Percentiles rank a stretch among this genome's conserved stretches.
phyloP scores from a whole-genome alignment of 1,140 invertebrate species.

The Brachionus plicatilis region DNA sequence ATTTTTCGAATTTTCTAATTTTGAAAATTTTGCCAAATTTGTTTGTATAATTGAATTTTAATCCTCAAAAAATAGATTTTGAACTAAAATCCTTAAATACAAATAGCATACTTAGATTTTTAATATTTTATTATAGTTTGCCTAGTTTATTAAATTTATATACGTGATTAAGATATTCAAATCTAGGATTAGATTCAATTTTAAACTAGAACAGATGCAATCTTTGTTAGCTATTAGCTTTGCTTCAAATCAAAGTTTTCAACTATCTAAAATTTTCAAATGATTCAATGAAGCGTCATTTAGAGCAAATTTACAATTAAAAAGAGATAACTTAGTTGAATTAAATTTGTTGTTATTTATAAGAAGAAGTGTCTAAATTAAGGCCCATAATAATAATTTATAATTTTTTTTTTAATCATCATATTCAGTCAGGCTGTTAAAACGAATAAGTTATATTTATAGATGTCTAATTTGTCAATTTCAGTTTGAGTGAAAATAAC shows the following conservation, averaged over 20 bases:
- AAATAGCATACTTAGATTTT: neutral
- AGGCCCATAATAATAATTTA: no score
- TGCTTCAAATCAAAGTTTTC: neutral
- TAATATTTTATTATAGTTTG: neutral
- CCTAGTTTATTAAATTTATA: neutral
- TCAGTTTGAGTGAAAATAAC: no score
- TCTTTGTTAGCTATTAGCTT: neutral
- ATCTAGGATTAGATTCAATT: neutral
- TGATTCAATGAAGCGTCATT: no score
- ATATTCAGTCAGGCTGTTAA: no score
- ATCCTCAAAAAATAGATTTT: neutral
- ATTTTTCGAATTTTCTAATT: neutral
- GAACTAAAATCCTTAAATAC: neutral
- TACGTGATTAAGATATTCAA: neutral
- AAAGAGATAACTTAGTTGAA: no score
- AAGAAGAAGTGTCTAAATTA: no score
- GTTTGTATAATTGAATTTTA: slow-evolving; percentile 7
- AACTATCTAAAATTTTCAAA: neutral
- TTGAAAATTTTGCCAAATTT: neutral
- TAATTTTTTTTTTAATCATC: no score
- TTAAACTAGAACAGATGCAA: no score
- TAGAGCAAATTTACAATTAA: no score
- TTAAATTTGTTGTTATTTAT: no score
- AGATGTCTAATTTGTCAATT: no score
- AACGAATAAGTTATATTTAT: no score